Conservation (phyloP, 2,113 vertebrate species). For the Loxodonta africana region DNA sequence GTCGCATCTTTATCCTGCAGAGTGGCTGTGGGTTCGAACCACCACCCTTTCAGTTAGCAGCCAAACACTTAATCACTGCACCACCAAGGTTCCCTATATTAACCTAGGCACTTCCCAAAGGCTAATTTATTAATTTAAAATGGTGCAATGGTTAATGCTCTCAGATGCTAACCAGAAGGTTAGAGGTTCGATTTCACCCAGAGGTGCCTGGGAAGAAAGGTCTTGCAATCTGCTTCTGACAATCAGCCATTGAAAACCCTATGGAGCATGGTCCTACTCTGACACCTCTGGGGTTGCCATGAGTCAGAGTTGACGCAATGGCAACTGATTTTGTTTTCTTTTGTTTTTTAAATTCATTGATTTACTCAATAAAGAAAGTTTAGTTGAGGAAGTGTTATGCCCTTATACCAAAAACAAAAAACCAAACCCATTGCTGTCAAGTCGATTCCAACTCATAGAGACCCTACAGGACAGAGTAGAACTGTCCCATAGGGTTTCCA, state of each 20-base stretch:
- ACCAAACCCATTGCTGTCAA: too few relatives aligned
- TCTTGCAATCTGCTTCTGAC: neutral
- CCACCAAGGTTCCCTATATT: neutral
- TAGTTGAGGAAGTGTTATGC: neutral
- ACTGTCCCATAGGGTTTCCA: too few relatives aligned
- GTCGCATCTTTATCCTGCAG: too few relatives aligned
- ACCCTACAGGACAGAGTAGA: too few relatives aligned
- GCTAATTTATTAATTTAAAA: neutral
- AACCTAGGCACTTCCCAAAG: neutral
- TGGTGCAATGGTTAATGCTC: neutral
- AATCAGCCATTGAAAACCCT: neutral
- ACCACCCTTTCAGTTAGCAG: too few relatives aligned
- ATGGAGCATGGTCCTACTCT: neutral
- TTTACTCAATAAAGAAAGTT: conserved; percentile 23
- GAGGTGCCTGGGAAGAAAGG: neutral
- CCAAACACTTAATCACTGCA: too few relatives aligned
- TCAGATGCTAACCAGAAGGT: neutral
- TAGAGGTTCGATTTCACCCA: neutral
- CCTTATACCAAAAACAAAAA: neutral
- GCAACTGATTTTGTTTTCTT: neutral
- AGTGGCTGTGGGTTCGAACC: too few relatives aligned
- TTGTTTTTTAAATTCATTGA: neutral
- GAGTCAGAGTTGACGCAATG: neutral
- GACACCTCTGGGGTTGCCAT: neutral
- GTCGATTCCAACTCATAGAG: too few relatives aligned